Base-by-base conservation (phyloP, 2,888 invertebrate species). In the Andrena fulva region DNA sequence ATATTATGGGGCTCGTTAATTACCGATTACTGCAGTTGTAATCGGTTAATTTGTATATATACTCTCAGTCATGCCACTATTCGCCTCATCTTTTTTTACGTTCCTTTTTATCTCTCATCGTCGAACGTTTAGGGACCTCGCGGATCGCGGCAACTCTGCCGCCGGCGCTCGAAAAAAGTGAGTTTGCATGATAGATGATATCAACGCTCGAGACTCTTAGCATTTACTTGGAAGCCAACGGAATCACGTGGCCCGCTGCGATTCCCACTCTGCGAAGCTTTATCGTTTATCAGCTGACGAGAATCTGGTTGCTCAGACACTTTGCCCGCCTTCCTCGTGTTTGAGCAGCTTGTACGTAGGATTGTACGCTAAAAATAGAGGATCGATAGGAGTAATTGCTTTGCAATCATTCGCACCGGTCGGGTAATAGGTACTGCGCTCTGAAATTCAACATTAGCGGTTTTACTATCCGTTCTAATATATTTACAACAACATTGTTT, bases 331-430 rank as follows among this genome's bases (percentile, higher is more conserved):
- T 27, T 3, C 4, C n/a, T 10, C 0, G 5, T 52, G 12, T 27
- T 29, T 4, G 2, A 63, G 42, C 29, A 6, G 20, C 6, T 35
- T 6, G 10, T 54, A 71, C 31, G 24, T 35, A 71, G 10, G 10
- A 63, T 71, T 2, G 29, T 24, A 5, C 20, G 42, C 35, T 42
- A 52, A 67, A 62, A 67, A 77, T 77, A 73, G 50, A 50, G 29
- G 29, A 62, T 68, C 52, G 42, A 56, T 75, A 42, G 6, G 10
- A 60, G 62, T 75, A 48, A 67, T 73, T 73, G 52, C 31, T 24
- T 70, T 52, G 16, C 31, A 48, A 74, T 6, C 66, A 31, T 4
- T 27, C 24, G 48, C 10, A 56, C 24, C 56, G 20, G 10, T 20
- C 56, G 24, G 52, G 20, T 2, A 42, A 4, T 42, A 12, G 52